Evolutionary conservation across 2,888 invertebrate species (phyloP).

Genomic region (Drosophila sordidula): DNA sequence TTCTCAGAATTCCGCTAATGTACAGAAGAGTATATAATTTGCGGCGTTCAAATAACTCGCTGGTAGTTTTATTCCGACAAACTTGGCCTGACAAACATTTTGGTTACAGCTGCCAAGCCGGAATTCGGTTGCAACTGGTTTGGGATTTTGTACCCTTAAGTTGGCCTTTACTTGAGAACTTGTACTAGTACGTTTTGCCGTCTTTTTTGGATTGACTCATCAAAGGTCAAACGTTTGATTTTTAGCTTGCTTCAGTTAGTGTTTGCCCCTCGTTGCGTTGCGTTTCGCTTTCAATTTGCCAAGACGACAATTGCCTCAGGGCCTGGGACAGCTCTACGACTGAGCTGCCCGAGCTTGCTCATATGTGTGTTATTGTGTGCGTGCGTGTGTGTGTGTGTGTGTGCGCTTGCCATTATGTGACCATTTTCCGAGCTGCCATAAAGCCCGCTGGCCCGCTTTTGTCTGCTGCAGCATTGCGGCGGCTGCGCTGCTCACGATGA

Average conservation of each 20-base stretch:
- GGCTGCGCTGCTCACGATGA: background rate
- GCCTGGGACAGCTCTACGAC: conserved; percentile 45
- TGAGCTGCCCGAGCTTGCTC: conserved; percentile 10
- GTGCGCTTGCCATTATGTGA: conserved; percentile 69
- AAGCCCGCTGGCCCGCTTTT: conserved; percentile 60
- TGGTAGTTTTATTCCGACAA: conserved; percentile 24
- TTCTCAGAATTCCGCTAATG: background rate
- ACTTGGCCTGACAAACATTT: conserved; percentile 72
- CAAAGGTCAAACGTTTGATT: conserved; percentile 72
- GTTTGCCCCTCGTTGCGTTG: conserved; percentile 42
- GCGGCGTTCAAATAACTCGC: background rate
- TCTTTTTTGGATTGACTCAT: conserved; percentile 69
- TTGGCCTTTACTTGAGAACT: conserved; percentile 21
- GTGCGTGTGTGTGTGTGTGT: conserved; percentile 17
- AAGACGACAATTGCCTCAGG: conserved; percentile 64
- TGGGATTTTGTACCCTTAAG: conserved; percentile 54
- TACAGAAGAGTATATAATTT: background rate
- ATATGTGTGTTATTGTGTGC: background rate
- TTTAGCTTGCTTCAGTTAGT: conserved; percentile 46
- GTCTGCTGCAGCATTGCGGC: conserved; percentile 37
- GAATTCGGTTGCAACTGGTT: conserved; percentile 31
- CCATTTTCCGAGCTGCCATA: conserved; percentile 66
- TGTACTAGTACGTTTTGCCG: conserved; percentile 33
- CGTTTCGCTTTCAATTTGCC: conserved; percentile 78
- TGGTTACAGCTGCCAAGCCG: conserved; percentile 53